These are phyloP conservation scores for Dinoponera quadriceps DNA, from an alignment of 1,140 invertebrate genomes.

Conservation along the genomic window DNA sequence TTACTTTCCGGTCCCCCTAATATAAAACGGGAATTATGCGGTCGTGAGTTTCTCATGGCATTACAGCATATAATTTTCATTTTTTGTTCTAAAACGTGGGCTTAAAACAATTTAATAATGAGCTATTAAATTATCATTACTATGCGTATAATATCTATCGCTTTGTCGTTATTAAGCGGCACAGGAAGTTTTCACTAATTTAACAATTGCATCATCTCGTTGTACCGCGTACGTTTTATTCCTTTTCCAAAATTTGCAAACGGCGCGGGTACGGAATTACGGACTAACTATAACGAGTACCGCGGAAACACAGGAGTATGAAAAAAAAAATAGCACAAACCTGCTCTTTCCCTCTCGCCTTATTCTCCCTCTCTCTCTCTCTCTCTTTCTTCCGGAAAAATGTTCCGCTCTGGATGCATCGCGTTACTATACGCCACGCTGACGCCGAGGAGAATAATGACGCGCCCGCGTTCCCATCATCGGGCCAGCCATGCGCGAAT, in stretches of 20 bases:
- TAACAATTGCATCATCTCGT: background rate
- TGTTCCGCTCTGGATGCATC: conserved; percentile 33
- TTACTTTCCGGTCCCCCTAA: too few species aligned
- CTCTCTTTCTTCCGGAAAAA: conserved; percentile 1
- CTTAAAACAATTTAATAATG: too few species aligned
- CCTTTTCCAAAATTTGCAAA: background rate
- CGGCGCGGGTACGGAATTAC: background rate
- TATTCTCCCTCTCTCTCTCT: background rate
- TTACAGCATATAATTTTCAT: too few species aligned
- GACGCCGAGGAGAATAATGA: conserved; percentile 30
- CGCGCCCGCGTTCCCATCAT: background rate
- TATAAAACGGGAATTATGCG: too few species aligned
- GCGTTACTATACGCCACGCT: background rate
- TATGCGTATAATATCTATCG: too few species aligned
- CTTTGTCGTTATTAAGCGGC: background rate
- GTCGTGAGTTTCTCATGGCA: too few species aligned
- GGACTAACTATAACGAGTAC: background rate
- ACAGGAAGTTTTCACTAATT: background rate
- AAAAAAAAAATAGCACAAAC: background rate
- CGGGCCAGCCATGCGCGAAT: conserved; percentile 22
- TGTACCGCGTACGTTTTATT: background rate
- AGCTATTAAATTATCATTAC: too few species aligned
- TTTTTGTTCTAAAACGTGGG: too few species aligned
- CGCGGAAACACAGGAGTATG: background rate
- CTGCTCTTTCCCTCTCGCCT: background rate